Base-by-base conservation (phyloP, 2,888 invertebrate species). In the Spodoptera littoralis region DNA sequence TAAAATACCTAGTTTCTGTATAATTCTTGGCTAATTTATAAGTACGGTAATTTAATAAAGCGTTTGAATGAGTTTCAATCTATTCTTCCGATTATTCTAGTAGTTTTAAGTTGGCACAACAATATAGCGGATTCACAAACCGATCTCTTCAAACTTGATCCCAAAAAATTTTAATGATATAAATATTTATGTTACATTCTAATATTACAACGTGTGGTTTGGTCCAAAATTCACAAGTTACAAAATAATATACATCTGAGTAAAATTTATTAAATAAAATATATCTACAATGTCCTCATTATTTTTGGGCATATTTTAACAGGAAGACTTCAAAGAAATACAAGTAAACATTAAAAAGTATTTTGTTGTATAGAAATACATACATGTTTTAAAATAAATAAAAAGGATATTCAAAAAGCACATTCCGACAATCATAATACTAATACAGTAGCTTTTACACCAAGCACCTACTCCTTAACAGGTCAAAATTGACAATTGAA, bases 201-300 rank as follows among this genome's bases (percentile, higher is more conserved):
- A 51, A 24, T 30, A 45, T 45, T 54, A 66, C 49, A 59, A 62
- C 60, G 50, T 64, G 55, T 59, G 24, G 60, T 61, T 79, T 77
- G 77, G 77, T 79, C 77, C 77, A 70, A 73, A 60, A 73, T 73
- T 64, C 60, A 58, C 50, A 52, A 64, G 69, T 64, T 46, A 57
- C 22, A 65, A 60, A 49, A 56, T 53, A 69, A 70, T 52, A 65
- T 55, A 58, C 24, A 65, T 44, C 50, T 76, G 44, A 54, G 49
- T 79, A 27, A 61, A 60, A 42, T 56, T 57, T 30, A 48, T 55
- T 45, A 42, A 54, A 62, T 36, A 61, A 65, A 46, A 60, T 50
- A 62, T 50, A 64, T 9, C 53, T 49, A 41, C 41, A 27, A 6
- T 24, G 52, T 18, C 36, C 8, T 53, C 8, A 49, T 45, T 30